phyloP scores from a whole-genome alignment of 2,113 vertebrate genomes.

The Petromus typicus region DNA sequence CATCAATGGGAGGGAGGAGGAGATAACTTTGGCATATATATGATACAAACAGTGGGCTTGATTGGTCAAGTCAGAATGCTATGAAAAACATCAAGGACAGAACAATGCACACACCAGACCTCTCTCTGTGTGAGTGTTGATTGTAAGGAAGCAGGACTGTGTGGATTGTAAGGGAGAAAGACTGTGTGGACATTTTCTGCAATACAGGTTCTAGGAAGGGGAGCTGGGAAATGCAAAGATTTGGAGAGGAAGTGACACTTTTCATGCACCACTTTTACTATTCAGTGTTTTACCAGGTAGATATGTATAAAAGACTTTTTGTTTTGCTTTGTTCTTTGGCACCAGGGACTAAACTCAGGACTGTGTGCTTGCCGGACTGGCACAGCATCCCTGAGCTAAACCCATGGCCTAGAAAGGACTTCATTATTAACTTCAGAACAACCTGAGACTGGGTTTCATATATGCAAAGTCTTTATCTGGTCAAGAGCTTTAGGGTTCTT shows the following conservation, averaged over 20 bases:
- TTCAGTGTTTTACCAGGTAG: neutral
- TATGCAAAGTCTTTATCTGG: neutral
- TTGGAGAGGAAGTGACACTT: neutral
- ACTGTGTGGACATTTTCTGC: neutral
- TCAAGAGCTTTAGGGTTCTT: neutral
- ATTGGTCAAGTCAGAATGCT: neutral
- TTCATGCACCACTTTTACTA: neutral
- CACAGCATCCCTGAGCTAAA: too few species aligned
- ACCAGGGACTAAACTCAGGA: too few species aligned
- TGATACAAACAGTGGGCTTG: neutral
- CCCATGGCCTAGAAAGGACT: neutral
- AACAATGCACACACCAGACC: neutral
- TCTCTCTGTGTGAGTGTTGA: too few species aligned
- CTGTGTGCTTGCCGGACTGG: too few species aligned
- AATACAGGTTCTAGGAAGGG: neutral
- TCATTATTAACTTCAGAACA: slow-evolving; percentile 8
- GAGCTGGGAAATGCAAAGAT: neutral
- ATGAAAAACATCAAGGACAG: neutral
- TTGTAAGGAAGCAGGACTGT: neutral
- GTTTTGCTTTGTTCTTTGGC: too few species aligned
- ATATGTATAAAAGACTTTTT: neutral
- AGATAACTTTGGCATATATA: neutral
- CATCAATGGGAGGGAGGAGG: neutral
- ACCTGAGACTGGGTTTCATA: neutral
- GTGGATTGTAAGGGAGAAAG: neutral